phyloP scores from a whole-genome alignment of 1,140 invertebrate genomes.

The Chironomus tepperi region DNA sequence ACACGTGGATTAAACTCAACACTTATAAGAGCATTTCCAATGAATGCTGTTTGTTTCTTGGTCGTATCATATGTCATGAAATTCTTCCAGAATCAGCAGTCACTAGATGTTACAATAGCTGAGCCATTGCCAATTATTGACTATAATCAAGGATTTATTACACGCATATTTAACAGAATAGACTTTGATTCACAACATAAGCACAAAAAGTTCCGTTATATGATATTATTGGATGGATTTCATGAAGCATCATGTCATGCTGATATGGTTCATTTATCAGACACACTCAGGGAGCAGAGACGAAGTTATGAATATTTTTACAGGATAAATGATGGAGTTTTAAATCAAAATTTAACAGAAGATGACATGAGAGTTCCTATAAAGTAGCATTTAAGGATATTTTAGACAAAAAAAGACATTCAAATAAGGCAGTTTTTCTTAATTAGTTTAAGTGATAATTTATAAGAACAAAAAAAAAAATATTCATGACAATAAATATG shows the following conservation, averaged over 20 bases:
- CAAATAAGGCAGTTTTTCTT: too few species aligned
- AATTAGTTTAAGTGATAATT: too few species aligned
- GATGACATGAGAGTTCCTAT: not conserved
- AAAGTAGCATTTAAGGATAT: not conserved
- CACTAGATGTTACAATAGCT: not conserved
- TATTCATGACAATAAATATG: too few species aligned
- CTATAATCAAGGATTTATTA: not conserved
- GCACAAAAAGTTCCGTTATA: not conserved
- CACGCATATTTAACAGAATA: not conserved
- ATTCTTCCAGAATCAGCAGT: slow-evolving; percentile 11
- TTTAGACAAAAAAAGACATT: not conserved
- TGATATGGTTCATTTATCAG: not conserved
- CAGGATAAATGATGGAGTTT: not conserved
- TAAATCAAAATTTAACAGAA: not conserved
- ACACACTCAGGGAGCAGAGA: not conserved
- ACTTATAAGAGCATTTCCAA: slow-evolving; percentile 76
- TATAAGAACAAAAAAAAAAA: too few species aligned
- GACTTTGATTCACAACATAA: not conserved
- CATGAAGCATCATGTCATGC: not conserved
- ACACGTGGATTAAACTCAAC: slow-evolving; percentile 65
- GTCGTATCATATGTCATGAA: slow-evolving; percentile 68
- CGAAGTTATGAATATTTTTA: not conserved
- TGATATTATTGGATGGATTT: slow-evolving; percentile 1
- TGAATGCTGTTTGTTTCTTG: slow-evolving; percentile 84
- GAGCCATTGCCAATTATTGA: not conserved